Conservation (phyloP, 2,113 vertebrate genomes). For the Calidris pugnax region DNA sequence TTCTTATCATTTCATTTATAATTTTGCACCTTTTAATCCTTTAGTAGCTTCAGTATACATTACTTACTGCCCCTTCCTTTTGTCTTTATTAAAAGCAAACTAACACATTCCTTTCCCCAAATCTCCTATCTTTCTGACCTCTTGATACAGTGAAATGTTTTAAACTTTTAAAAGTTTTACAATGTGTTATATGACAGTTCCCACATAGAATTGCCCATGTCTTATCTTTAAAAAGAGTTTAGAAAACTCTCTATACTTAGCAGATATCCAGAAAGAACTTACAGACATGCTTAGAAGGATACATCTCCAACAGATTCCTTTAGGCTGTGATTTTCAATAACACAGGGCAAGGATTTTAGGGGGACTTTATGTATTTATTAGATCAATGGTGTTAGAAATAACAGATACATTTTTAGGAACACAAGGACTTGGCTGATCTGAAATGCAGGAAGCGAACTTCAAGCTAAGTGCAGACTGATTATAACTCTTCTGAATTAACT, state of each 20-base stretch:
- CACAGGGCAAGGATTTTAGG: background rate
- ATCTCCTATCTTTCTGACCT: slow-evolving; percentile 31
- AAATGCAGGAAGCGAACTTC: background rate
- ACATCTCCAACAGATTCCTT: background rate
- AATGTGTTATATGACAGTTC: slow-evolving; percentile 65
- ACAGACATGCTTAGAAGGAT: background rate
- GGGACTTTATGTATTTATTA: background rate
- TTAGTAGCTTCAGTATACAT: background rate
- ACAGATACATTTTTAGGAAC: background rate
- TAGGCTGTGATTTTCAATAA: background rate
- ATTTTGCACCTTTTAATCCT: slow-evolving; percentile 3
- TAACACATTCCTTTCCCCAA: slow-evolving; percentile 25
- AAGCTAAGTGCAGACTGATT: background rate
- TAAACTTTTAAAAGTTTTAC: slow-evolving; percentile 58
- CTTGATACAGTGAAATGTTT: slow-evolving; percentile 41
- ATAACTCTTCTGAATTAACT: background rate
- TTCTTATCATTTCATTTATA: background rate
- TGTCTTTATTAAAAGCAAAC: slow-evolving; percentile 33
- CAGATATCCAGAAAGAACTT: slow-evolving; percentile 11
- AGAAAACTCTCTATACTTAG: slow-evolving; percentile 4
- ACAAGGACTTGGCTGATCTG: background rate
- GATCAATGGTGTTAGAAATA: background rate
- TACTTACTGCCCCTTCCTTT: background rate
- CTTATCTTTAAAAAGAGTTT: slow-evolving; percentile 58
- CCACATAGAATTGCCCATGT: background rate